Evolutionary conservation across 2,113 vertebrate species (phyloP), one percentile per base, ranked within the genome.

Genomic region (Crotalus helleri): DNA sequence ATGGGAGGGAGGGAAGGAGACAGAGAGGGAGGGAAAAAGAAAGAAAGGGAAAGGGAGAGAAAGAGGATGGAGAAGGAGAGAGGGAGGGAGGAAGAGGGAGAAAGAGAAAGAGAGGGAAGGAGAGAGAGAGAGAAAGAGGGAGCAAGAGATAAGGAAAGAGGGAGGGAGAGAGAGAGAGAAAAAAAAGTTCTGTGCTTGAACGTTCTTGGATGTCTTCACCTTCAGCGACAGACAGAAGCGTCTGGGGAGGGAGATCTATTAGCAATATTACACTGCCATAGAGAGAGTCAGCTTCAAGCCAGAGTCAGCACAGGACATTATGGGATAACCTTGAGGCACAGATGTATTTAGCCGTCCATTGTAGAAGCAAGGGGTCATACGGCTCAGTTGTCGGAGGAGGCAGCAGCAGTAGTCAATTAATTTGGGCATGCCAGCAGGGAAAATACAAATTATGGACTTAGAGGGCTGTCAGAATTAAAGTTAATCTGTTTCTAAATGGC

Each of bases 381-480:
- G 13, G 88, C 3, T 19, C 39, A 93, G 92, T 53, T 94, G 88
- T 89, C 91, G 93, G 91, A 93, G 90, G 94, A 29, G 51, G 74
- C 24, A 92, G 93, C 91, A 89, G 91, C 24, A 15, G 58, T 24
- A 93, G 93, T 92, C 96, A 96, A 97, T 97, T 96, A 97, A 93
- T 96, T 96, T 96, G 85, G 88, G 86, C 49, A 3, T 90, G 95
- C 93, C 95, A 94, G 96, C 96, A 95, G 95, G 94, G 94, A 95
- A 94, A 95, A 93, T 96, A 94, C 92, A 95, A 93, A 94, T 89
- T 94, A 94, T 93, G 91, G 95, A 81, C 90, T 94, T 95, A 6
- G 10, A 97, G 94, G 90, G 93, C 94, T 96, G 95, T 95, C 96
- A 93, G 93, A 97, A 97, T 95, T 94, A 94, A 95, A 96, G 95